A percentile compares a stretch with the other conserved stretches of the same genome.
These are phyloP conservation scores for Willisornis vidua DNA, from an alignment of 2,113 vertebrate species.

Conservation along the genomic window DNA sequence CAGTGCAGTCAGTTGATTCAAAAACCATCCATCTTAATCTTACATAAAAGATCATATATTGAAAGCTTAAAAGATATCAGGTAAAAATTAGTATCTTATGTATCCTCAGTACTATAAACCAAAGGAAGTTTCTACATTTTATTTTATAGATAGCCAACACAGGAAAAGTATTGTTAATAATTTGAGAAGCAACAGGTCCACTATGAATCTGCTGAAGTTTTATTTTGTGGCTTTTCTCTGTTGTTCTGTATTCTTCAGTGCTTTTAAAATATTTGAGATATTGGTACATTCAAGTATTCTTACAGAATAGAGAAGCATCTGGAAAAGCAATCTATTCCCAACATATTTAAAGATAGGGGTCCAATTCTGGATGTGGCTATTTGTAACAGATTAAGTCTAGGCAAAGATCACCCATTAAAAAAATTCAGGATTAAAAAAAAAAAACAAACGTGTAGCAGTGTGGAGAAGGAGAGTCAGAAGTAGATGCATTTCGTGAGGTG, in stretches of 20 bases:
- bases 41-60: background rate
- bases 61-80: background rate
- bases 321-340: background rate
- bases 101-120: background rate
- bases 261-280: background rate
- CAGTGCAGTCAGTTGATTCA: background rate
- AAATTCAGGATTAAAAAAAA: background rate
- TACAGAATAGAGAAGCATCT: background rate
- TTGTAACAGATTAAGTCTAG: background rate
- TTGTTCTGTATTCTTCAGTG: background rate
- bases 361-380: background rate
- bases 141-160: background rate
- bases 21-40: background rate
- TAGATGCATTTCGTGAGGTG: background rate
- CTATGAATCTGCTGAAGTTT: background rate
- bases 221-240: background rate
- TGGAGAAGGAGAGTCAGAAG: background rate
- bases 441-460: accelerated
- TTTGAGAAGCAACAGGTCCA: background rate
- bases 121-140: background rate
- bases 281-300: background rate
- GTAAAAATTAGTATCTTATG: background rate
- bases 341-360: background rate
- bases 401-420: background rate
- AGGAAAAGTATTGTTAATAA: background rate